A percentile compares a stretch with the other conserved stretches of the same genome.
Evolutionary conservation across 2,797 vertebrate species (phyloP).

Genomic region (Amphiprion clarkii): DNA sequence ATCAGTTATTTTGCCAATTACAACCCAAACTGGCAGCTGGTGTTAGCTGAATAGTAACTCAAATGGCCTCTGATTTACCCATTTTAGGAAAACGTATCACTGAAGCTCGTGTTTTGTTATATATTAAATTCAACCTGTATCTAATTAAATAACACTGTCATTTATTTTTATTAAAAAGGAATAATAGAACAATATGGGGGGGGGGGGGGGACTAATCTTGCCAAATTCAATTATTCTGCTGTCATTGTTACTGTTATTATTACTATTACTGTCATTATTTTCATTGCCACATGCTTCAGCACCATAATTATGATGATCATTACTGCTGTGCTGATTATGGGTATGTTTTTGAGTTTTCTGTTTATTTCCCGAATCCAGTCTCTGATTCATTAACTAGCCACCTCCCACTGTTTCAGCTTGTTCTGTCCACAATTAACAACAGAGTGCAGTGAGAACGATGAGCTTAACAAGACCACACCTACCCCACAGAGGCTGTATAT

Average conservation of each 20-base stretch:
- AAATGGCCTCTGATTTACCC: conserved; percentile 13
- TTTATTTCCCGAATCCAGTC: conserved; percentile 21
- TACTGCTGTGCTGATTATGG: conserved; percentile 30
- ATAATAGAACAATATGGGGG: conserved; percentile 18
- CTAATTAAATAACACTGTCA: not conserved
- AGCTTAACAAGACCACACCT: conserved; percentile 12
- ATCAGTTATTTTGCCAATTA: conserved; percentile 14
- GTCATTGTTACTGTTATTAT: not conserved
- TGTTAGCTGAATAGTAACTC: conserved; percentile 38
- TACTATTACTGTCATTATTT: conserved; percentile 2
- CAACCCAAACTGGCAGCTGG: conserved; percentile 6
- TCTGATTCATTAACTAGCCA: conserved; percentile 16
- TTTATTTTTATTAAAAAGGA: conserved; percentile 5
- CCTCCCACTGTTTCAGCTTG: not conserved
- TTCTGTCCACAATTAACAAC: conserved; percentile 11
- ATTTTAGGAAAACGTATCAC: conserved; percentile 28
- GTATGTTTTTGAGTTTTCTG: conserved; percentile 53
- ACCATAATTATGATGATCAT: conserved; percentile 47
- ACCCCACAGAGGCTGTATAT: not conserved
- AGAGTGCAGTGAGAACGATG: not conserved
- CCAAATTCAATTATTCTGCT: conserved; percentile 32
- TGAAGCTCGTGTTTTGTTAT: conserved; percentile 29
- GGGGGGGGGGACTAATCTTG: not conserved
- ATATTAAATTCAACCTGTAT: conserved; percentile 26
- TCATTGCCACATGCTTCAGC: conserved; percentile 41